Percentiles rank a stretch among this genome's conserved stretches.
These are phyloP conservation scores for Micromys minutus DNA, from an alignment of 2,113 vertebrate genomes.

Conservation along the genomic window DNA sequence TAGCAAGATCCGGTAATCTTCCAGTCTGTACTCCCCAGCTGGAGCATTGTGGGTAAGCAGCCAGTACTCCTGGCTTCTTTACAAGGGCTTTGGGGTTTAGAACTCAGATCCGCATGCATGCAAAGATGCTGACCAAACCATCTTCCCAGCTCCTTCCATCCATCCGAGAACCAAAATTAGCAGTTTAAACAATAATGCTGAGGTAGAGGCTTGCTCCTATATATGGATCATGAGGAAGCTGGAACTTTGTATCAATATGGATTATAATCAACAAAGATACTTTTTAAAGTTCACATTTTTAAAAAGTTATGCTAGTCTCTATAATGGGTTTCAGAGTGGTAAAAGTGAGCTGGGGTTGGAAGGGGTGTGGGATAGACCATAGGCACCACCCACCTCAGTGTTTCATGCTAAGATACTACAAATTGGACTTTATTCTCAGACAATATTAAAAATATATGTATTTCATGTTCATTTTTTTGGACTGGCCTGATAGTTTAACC, in stretches of 20 bases:
- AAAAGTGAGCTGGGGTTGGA: slow-evolving; percentile 67
- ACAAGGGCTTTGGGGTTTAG: too few species aligned
- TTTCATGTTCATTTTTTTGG: slow-evolving; percentile 70
- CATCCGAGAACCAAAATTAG: slow-evolving; percentile 18
- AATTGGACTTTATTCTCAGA: slow-evolving; percentile 68
- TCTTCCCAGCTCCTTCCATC: not conserved
- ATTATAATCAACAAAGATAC: slow-evolving; percentile 63
- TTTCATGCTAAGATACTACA: slow-evolving; percentile 69
- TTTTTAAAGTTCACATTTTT: slow-evolving; percentile 60
- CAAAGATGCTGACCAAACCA: not conserved
- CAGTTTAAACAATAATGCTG: slow-evolving; percentile 21
- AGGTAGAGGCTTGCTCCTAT: not conserved
- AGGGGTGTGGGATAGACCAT: slow-evolving; percentile 70
- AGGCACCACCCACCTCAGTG: slow-evolving; percentile 76
- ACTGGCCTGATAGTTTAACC: slow-evolving; percentile 67
- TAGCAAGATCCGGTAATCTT: not conserved
- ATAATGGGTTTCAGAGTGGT: slow-evolving; percentile 72
- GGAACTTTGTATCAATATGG: slow-evolving; percentile 52
- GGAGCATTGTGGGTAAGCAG: not conserved
- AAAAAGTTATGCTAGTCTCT: slow-evolving; percentile 44
- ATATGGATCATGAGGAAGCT: slow-evolving; percentile 19
- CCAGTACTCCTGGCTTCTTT: too few species aligned
- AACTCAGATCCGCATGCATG: not conserved
- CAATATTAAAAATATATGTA: slow-evolving; percentile 74
- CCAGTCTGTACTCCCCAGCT: too few species aligned